Conservation (phyloP, 2,797 vertebrate species). For the Pygocentrus nattereri region DNA sequence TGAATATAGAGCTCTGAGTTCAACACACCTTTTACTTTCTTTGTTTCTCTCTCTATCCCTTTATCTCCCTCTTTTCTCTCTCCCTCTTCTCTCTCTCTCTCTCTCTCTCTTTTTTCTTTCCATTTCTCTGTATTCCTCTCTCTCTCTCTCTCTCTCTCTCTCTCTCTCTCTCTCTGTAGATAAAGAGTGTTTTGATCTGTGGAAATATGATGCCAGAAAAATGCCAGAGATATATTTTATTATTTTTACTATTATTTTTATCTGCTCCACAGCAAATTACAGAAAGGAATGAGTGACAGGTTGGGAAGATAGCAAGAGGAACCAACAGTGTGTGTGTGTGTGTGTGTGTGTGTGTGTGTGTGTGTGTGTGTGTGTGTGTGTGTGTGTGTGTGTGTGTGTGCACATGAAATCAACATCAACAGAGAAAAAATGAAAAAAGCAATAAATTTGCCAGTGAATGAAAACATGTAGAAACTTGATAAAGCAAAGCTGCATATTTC, state of each 20-base stretch:
- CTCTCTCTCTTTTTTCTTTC: background rate
- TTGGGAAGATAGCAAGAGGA: background rate
- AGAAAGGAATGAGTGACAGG: background rate
- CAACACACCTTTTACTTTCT: background rate
- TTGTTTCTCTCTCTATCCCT: background rate
- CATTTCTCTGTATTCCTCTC: background rate
- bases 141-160: background rate
- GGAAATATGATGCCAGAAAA: slow-evolving; percentile 27
- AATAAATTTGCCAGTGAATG: too few species aligned
- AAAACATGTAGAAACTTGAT: too few species aligned
- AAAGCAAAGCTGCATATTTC: too few species aligned
- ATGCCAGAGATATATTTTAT: slow-evolving; percentile 13
- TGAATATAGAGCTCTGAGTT: too few species aligned
- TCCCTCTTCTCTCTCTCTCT: background rate
- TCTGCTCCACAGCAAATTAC: background rate
- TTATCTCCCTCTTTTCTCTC: background rate
- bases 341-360: background rate
- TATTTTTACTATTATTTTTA: slow-evolving; percentile 19
- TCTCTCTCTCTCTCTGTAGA: background rate
- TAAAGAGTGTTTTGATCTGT: slow-evolving; percentile 5
- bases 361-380: background rate
- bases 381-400: background rate
- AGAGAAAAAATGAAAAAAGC: slow-evolving; percentile 1
- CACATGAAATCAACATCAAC: slow-evolving; percentile 9
- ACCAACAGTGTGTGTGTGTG: background rate